A percentile compares a stretch with the other conserved stretches of the same genome.
Evolutionary conservation across 1,140 invertebrate genomes (phyloP).

Genomic region (Agrypnia vestita): DNA sequence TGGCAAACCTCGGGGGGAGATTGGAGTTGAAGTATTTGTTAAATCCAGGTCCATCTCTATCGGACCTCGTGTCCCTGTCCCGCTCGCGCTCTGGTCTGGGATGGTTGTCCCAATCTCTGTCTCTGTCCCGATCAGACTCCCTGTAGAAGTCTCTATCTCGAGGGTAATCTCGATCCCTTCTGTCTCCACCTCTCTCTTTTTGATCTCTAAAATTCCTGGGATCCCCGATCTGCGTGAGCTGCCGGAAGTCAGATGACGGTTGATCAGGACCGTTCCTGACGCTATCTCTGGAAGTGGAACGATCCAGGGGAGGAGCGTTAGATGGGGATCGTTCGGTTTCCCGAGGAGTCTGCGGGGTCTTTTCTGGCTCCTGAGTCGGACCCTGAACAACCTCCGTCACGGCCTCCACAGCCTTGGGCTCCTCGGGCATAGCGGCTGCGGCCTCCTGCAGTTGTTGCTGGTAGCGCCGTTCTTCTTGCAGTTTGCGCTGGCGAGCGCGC

Average conservation of each 20-base stretch:
- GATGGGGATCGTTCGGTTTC: conserved; percentile 64
- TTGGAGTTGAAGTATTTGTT: conserved; percentile 83
- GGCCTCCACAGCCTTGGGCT: conserved; percentile 3
- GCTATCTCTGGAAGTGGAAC: conserved; percentile 58
- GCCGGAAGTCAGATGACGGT: conserved; percentile 64
- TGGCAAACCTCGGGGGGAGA: conserved; percentile 89
- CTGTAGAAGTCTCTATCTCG: conserved; percentile 67
- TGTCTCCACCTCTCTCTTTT: conserved; percentile 67
- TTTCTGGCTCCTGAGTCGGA: conserved; percentile 59
- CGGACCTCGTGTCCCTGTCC: conserved; percentile 62
- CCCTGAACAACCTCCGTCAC: neutral
- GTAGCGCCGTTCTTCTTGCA: conserved; percentile 87
- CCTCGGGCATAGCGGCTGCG: conserved; percentile 49
- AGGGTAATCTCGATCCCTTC: conserved; percentile 62
- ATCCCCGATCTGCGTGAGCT: conserved; percentile 67
- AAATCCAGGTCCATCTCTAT: conserved; percentile 70
- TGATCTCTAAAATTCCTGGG: conserved; percentile 67
- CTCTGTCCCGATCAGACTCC: conserved; percentile 67
- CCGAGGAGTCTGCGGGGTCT: conserved; percentile 65
- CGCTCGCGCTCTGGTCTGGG: conserved; percentile 62
- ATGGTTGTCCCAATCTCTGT: conserved; percentile 56
- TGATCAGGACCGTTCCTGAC: conserved; percentile 53
- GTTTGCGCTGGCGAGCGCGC: conserved; percentile 83
- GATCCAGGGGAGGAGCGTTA: conserved; percentile 39
- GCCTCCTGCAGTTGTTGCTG: conserved; percentile 73